Percentiles rank a stretch among this genome's conserved stretches.
Evolutionary conservation across 64 coral and sea anemone species (phyloP).

Genomic region (Montipora foliosa): DNA sequence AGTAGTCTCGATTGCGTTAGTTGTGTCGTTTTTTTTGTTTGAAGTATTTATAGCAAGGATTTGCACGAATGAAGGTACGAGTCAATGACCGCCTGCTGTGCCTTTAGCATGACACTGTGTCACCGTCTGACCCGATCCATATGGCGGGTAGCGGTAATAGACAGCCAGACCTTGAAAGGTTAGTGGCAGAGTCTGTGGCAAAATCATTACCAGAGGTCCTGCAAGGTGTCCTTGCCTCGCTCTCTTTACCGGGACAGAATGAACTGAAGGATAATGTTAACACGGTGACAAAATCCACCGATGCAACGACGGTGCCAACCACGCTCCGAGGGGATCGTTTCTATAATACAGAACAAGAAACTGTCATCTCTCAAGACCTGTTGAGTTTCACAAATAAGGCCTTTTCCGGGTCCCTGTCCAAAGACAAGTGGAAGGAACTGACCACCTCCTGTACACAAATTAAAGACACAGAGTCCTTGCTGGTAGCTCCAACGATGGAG

Average conservation of each 20-base stretch:
- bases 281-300: not conserved
- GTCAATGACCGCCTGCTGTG: not conserved
- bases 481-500: constrained; percentile 8
- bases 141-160: not conserved
- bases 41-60: no score
- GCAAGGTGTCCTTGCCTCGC: not conserved
- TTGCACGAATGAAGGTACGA: no score
- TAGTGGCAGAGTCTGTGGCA: not conserved
- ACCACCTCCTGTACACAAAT: not conserved
- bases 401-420: not conserved
- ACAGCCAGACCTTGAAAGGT: not conserved
- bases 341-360: not conserved
- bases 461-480: not conserved
- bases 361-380: not conserved
- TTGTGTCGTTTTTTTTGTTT: no score
- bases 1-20: no score
- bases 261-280: not conserved
- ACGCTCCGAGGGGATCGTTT: not conserved
- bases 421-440: not conserved
- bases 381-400: not conserved
- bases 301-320: not conserved
- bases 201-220: not conserved
- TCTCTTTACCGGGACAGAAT: not conserved
- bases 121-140: not conserved
- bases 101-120: not conserved